Base-by-base conservation (phyloP, 2,888 invertebrate species). In the Scaptomyza flava region DNA sequence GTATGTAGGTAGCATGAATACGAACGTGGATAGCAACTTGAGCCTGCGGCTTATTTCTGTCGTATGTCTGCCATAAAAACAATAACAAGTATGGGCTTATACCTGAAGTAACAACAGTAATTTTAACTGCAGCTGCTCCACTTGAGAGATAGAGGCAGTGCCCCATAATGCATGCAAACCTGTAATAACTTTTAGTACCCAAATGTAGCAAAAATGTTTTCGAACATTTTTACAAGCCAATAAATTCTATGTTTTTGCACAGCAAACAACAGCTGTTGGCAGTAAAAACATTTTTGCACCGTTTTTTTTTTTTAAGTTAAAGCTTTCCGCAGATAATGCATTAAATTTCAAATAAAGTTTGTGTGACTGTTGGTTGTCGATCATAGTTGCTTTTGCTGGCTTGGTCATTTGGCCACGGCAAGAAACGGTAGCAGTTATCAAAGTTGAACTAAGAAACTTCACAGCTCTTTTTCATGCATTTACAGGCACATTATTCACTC, bases 121-220 rank as follows among this genome's bases (percentile, higher is more conserved):
- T 74, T 78, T 63, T 41, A 68, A 54, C 66, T 68, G 79, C 74
- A 68, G 69, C 62, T 70, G 68, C 51, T 71, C 43, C 61, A 58
- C 66, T 66, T 48, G 43, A 46, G 41, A 46, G 62, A 59, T 46
- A 51, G 41, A 52, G 43, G 48, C 62, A 46, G 50, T 17, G 14
- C 33, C 46, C 14, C 61, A 73, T 88, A 83, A 88, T 87, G 85
- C 85, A 84, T 81, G 87, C 82, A 72, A 80, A 72, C 54, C 70
- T 87, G 82, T 72, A 70, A 84, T 84, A 77, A 87, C 74, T 82
- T 82, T 66, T 34, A 59, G 59, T 46, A 47, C 62, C 69, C 36
- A 64, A 74, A 71, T 68, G 69, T 74, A 63, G 60, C 53, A 42
- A 72, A 67, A 50, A 72, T 65, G 43, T 72, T 69, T 68, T 56